These are phyloP conservation scores for Coenonympha glycerion DNA, from an alignment of 2,888 invertebrate genomes.

Conservation along the genomic window DNA sequence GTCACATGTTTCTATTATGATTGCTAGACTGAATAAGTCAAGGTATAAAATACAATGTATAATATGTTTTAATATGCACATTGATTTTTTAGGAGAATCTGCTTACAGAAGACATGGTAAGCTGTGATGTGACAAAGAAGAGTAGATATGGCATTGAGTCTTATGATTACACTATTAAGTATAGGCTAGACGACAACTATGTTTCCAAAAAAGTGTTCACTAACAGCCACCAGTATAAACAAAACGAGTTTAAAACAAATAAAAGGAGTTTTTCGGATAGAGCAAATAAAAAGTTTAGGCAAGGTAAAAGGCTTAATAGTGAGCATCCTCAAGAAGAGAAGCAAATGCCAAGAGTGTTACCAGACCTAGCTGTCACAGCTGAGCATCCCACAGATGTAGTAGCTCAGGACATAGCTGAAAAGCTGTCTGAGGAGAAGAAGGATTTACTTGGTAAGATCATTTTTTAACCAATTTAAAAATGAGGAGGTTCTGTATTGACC, in stretches of 20 bases:
- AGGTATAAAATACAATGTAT: too few species aligned
- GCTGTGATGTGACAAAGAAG: constrained; percentile 83
- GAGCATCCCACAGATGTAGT: constrained; percentile 77
- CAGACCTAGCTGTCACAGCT: constrained; percentile 71
- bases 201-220: constrained; percentile 58
- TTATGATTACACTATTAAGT: constrained; percentile 82
- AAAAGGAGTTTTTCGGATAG: constrained; percentile 78
- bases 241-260: constrained; percentile 49
- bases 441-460: constrained; percentile 82
- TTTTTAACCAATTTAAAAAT: too few species aligned
- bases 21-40: too few species aligned
- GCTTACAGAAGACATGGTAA: constrained; percentile 84
- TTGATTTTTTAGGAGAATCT: constrained; percentile 81
- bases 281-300: constrained; percentile 74
- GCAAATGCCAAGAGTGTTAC: constrained; percentile 74
- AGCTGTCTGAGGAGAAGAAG: constrained; percentile 83
- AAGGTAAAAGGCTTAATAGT: constrained; percentile 68
- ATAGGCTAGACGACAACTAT: constrained; percentile 75
- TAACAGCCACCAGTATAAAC: constrained; percentile 38
- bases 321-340: constrained; percentile 65
- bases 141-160: constrained; percentile 83
- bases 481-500: too few species aligned
- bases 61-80: neutral
- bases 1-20: too few species aligned
- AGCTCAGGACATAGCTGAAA: constrained; percentile 82